Base-by-base conservation (phyloP, 2,113 vertebrate genomes). In the Oenanthe oenanthe region DNA sequence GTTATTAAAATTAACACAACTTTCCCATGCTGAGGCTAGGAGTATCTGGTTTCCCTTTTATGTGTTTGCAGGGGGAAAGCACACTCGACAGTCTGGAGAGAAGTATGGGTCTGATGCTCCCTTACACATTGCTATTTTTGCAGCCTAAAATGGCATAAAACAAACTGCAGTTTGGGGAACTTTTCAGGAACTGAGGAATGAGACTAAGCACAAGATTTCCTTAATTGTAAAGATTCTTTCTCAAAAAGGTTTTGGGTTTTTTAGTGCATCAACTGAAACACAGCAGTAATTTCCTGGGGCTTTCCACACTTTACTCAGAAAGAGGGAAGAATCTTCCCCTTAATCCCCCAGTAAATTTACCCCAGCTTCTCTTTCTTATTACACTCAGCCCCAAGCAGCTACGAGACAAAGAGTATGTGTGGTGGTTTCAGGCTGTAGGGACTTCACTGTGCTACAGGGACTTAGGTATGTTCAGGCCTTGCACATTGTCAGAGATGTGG, bases 11-110 rank as follows among this genome's bases (percentile, higher is more conserved):
- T 94, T 94, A 95, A 89, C 40, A 73, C 40, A 53, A 42, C 72
- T 85, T 88, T 92, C 85, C 88, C 71, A 70, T 62, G 18, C 57
- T 88, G 61, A 66, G 71, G 26, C 60, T 51, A 29, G 24, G 43
- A 88, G 63, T 89, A 83, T 96, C 93, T 88, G 81, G 47, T 94
- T 94, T 95, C 88, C 31, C n/a, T 73, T 88, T 85, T 42, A 40
- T 48, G n/a, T 42, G 17, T 73, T 87, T 92, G 58, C 36, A 85
- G 13, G 19, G 89, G 38, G 13, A 87, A 95, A 87, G 31, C 1
- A 3, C 80, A 29, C 34, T 47, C 1, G 0, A 71, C 14, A 57
- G 29, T n/a, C 70, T 48, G 47, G 24, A 85, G 42, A 66, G 74
- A 85, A 93, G 56, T 76, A 51, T 3, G 14, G 58, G 43, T 73